Conservation (phyloP, 2,888 invertebrate genomes). For the Hypselothyrea guttata region DNA sequence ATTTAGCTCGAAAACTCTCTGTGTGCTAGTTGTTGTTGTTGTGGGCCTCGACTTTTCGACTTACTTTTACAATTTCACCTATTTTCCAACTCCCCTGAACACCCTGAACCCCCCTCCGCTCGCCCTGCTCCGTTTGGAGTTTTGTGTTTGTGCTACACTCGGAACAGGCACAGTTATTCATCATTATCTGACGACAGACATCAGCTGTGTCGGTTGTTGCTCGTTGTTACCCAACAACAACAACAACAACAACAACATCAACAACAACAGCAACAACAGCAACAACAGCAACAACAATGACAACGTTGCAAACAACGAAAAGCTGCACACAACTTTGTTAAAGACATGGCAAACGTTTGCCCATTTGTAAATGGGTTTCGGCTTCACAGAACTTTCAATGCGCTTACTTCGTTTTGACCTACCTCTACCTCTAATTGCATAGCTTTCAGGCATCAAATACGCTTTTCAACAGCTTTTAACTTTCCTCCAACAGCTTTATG, state of each 20-base stretch:
- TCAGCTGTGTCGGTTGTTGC: conserved; percentile 49
- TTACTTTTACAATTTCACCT: conserved; percentile 57
- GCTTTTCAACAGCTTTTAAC: too few relatives aligned
- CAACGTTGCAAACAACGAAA: conserved; percentile 47
- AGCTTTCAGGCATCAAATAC: too few relatives aligned
- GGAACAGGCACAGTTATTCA: conserved; percentile 58
- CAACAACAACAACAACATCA: conserved; percentile 22
- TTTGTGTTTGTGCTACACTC: conserved; percentile 34
- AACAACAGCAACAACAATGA: conserved; percentile 19
- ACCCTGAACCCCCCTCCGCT: too few relatives aligned
- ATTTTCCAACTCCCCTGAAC: conserved; percentile 29
- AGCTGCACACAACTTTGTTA: conserved; percentile 48
- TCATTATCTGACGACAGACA: conserved; percentile 65
- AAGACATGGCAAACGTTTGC: conserved; percentile 27
- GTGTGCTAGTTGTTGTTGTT: neutral
- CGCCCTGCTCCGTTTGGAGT: conserved; percentile 1
- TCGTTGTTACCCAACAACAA: conserved; percentile 56
- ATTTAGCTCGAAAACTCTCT: conserved; percentile 3
- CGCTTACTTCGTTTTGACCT: conserved; percentile 4
- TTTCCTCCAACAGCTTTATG: too few relatives aligned
- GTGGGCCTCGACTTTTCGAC: conserved; percentile 36
- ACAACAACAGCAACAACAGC: conserved; percentile 29
- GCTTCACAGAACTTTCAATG: neutral
- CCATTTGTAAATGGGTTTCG: neutral
- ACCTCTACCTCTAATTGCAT: too few relatives aligned